A percentile compares a stretch with the other conserved stretches of the same genome.
Evolutionary conservation across 1,140 invertebrate genomes (phyloP).

Genomic region (Microplitis mediator): DNA sequence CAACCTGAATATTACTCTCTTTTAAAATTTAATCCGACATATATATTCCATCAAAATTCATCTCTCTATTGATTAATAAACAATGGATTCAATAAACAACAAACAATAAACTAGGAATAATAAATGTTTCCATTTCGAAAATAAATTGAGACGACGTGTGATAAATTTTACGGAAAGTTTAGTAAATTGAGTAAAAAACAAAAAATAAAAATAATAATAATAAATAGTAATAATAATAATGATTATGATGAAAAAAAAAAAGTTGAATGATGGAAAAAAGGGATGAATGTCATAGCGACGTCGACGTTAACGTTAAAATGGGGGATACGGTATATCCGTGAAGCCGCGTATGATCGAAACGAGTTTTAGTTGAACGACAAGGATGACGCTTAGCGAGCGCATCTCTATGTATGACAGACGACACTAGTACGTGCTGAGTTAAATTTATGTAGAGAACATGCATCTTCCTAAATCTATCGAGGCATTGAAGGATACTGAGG

Average conservation of each 20-base stretch:
- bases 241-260: not conserved
- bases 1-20: too few relatives aligned
- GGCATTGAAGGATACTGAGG: slow-evolving; percentile 12
- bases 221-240: not conserved
- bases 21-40: too few relatives aligned
- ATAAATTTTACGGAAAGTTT: not conserved
- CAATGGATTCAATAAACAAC: too few relatives aligned
- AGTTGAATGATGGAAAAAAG: slow-evolving; percentile 2
- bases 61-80: too few relatives aligned
- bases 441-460: slow-evolving; percentile 49
- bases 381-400: slow-evolving; percentile 19
- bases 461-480: slow-evolving; percentile 44
- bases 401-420: slow-evolving; percentile 43
- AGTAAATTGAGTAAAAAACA: slow-evolving; percentile 34
- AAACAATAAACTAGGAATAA: too few relatives aligned
- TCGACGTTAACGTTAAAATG: slow-evolving; percentile 38
- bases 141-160: too few relatives aligned
- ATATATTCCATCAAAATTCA: too few relatives aligned
- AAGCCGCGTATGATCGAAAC: too few relatives aligned
- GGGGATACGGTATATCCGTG: slow-evolving; percentile 31
- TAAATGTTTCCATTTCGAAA: too few relatives aligned
- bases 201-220: not conserved
- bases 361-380: too few relatives aligned
- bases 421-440: slow-evolving; percentile 40
- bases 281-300: slow-evolving; percentile 13